phyloP scores from a whole-genome alignment of 2,888 invertebrate genomes.

The Caenorhabditis wallacei region DNA sequence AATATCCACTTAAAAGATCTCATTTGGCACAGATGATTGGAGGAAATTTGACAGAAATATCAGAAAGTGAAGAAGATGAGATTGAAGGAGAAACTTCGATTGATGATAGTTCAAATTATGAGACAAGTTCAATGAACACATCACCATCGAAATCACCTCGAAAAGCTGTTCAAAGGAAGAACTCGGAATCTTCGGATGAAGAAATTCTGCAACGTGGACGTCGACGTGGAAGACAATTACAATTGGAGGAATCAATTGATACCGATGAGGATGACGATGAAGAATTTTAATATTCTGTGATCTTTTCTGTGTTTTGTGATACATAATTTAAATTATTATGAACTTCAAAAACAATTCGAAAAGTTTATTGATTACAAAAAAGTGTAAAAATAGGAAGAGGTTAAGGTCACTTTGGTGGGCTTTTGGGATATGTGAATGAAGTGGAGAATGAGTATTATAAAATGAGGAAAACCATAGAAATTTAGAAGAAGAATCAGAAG shows the following conservation, averaged over 20 bases:
- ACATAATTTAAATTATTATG: background rate
- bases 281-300: background rate
- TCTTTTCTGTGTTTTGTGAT: background rate
- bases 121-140: background rate
- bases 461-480: conserved; percentile 21
- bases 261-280: conserved; percentile 43
- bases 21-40: background rate
- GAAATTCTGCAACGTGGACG: conserved; percentile 43
- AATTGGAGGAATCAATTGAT: conserved; percentile 25
- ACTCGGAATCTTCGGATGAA: conserved; percentile 47
- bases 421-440: conserved; percentile 43
- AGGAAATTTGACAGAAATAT: background rate
- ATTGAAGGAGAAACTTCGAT: conserved; percentile 7
- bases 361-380: background rate
- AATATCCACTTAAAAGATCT: conserved; percentile 22
- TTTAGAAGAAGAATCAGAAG: conserved; percentile 14
- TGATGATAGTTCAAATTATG: background rate
- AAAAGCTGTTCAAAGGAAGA: background rate
- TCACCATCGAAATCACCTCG: conserved; percentile 6
- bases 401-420: conserved; percentile 45
- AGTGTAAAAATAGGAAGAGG: conserved; percentile 3
- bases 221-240: conserved; percentile 35
- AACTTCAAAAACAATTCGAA: conserved; percentile 34
- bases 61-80: background rate
- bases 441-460: background rate